Percentiles rank a stretch among this genome's conserved stretches.
phyloP scores from a whole-genome alignment of 1,140 invertebrate species.

The Caenorhabditis inopinata region DNA sequence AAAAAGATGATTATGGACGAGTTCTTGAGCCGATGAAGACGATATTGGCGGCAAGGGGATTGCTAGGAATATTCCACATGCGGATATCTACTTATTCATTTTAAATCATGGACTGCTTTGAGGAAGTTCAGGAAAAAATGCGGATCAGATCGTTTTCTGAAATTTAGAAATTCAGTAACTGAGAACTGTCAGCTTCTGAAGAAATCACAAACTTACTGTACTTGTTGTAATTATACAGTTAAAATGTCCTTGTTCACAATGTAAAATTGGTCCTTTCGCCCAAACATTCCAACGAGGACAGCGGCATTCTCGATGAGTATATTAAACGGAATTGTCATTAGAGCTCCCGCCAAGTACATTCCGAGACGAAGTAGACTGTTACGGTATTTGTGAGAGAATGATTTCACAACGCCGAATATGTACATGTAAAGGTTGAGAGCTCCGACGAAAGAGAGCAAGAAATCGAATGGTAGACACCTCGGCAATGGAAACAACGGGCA shows the following conservation, averaged over 20 bases:
- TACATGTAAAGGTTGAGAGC: slow-evolving; percentile 67
- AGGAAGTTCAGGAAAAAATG: background rate
- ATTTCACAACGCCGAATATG: slow-evolving; percentile 64
- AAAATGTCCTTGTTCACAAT: slow-evolving; percentile 53
- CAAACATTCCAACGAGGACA: slow-evolving; percentile 63
- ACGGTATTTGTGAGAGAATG: slow-evolving; percentile 65
- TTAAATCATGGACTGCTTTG: background rate
- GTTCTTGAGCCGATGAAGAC: slow-evolving; percentile 2
- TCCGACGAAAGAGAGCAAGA: slow-evolving; percentile 64
- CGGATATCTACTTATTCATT: background rate
- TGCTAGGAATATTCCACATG: too few species aligned
- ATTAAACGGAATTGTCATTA: slow-evolving; percentile 65
- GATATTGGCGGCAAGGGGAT: slow-evolving; percentile 17
- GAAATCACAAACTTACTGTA: slow-evolving; percentile 29
- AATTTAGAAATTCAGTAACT: background rate
- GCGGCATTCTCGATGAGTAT: slow-evolving; percentile 66
- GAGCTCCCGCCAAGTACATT: slow-evolving; percentile 59
- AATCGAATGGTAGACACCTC: slow-evolving; percentile 55
- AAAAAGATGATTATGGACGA: background rate
- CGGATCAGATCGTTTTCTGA: slow-evolving; percentile 20
- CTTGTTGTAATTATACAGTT: slow-evolving; percentile 30
- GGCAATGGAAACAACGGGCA: slow-evolving; percentile 62
- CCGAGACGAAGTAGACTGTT: slow-evolving; percentile 54
- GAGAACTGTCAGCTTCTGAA: too few species aligned
- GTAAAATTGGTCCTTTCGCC: slow-evolving; percentile 63